Evolutionary conservation across 2,888 invertebrate genomes (phyloP).

Genomic region (Cheilosia pagana): DNA sequence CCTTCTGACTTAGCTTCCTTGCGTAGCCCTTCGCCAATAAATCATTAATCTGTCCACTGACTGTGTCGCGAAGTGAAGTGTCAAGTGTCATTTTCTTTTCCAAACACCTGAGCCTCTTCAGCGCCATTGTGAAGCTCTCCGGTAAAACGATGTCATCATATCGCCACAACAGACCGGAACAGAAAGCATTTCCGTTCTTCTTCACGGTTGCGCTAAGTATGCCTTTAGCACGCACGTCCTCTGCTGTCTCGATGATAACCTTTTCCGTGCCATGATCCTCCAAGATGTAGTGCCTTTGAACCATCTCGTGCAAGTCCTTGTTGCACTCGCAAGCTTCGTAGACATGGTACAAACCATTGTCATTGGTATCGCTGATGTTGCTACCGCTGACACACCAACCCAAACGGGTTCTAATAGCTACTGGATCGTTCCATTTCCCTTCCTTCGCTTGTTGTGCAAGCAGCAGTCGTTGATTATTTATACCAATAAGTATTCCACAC

Average conservation of each 20-base stretch:
- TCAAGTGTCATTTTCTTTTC: not conserved
- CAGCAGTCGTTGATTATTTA: constrained; percentile 6
- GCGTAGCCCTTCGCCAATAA: not conserved
- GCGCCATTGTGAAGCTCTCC: constrained; percentile 14
- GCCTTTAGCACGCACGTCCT: not conserved
- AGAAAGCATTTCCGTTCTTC: not conserved
- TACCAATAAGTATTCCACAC: constrained; percentile 1
- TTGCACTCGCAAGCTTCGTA: constrained; percentile 14
- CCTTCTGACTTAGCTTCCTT: not conserved
- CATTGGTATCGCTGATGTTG: not conserved
- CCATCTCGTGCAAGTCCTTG: not conserved
- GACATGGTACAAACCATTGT: not conserved
- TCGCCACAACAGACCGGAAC: constrained; percentile 2
- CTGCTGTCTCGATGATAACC: not conserved
- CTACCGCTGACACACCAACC: constrained; percentile 12
- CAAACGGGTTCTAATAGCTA: constrained; percentile 6
- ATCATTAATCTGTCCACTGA: not conserved
- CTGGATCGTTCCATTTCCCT: constrained; percentile 2
- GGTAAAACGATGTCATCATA: constrained; percentile 4
- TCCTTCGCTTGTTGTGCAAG: not conserved
- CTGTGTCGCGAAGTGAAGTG: not conserved
- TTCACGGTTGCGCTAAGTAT: not conserved
- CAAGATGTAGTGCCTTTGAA: not conserved
- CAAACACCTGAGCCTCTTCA: constrained; percentile 1
- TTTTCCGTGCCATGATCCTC: not conserved